Base-by-base conservation (phyloP, 2,797 vertebrate genomes). In the Sciurus vulgaris region DNA sequence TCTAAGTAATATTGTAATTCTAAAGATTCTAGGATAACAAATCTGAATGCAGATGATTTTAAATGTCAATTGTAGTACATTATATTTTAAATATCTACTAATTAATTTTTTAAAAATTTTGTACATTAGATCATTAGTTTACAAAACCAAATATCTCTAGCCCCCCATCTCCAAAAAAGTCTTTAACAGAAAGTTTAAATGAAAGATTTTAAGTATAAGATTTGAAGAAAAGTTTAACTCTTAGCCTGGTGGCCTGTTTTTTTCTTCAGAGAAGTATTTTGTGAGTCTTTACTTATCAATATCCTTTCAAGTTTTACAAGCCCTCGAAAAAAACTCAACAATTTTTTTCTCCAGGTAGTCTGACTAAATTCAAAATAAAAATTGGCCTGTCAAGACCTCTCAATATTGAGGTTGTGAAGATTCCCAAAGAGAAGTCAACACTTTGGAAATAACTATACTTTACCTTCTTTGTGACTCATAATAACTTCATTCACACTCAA, bases 41-140 rank as follows among this genome's bases (percentile, higher is more conserved):
- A 86, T 93, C 28, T 96, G 85, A 97, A 97, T 96, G 20, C 82
- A 97, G 86, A 92, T 93, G 77, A 93, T 95, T 97, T 97, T 51
- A 97, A 98, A 97, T 76, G 28, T 20, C 76, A 96, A 96, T 91
- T 97, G 94, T 4, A 1, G 28, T 78, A 96, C 78, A 74, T 96
- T 69, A 97, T 72, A 96, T 95, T 84, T 95, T 81, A 91, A 91
- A 96, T 96, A 89, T 88, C 96, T 97, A 96, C 94, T 76, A 83
- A 81, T 96, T 97, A 93, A 95, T 98, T 94, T 96, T 73, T 73
- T 92, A 54, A 97, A 93, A 54, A 92, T 94, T 96, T 96, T 97
- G 94, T 97, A 54, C 51, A 77, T 76, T 86, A 88, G 22, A 77
- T 26, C 33, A 28, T 69, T 88, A n/a, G 8, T 85, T 93, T 73